Base-by-base conservation (phyloP, 2,888 invertebrate genomes). In the Plebejus anna region DNA sequence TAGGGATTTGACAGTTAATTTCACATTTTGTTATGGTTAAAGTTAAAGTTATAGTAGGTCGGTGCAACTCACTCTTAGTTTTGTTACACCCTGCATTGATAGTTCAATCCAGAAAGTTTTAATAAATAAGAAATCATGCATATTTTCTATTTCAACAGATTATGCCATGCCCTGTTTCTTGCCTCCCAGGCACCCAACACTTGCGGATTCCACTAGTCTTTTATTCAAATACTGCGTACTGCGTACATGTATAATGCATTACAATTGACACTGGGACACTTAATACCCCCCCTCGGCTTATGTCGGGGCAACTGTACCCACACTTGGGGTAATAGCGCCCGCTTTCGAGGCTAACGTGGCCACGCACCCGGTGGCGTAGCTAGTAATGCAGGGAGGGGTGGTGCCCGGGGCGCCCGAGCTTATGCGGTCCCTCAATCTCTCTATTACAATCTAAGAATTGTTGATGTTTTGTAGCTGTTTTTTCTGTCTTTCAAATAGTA, bases 271-370 rank as follows among this genome's bases (percentile, higher is more conserved):
- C 78, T 78, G 76, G 75, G 77, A 76, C 78, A 77, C 75, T 77
- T 78, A 77, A 77, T 78, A 77, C 77, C 81, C 81, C 81, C 81
- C 80, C 81, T 81, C 81, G 80, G 82, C 83, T 81, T 80, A 78
- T 32, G 28, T 32, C 66, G 66, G 66, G 66, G 66, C 32, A 36
- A 66, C 4, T 66, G 32, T 66, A 16, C 66, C 66, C 32, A 66
- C 66, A 71, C 71, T 71, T 42, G 42, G 38, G 71, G 71, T 66
- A 66, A 66, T 11, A 28, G 2, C 72, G 51, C 42, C 42, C 72
- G 47, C 47, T 22, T 72, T 47, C 51, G 72, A 36, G 51, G 72
- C 47, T 22, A 61, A 61, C 59, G 22, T 28, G 61, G 59, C 59
- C 61, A 28, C 28, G 28, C 32, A 55, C 55, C 55, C 16, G 4